Evolutionary conservation across 2,113 vertebrate genomes (phyloP), one percentile per base, ranked within the genome.

Genomic region (Zosterops lateralis): DNA sequence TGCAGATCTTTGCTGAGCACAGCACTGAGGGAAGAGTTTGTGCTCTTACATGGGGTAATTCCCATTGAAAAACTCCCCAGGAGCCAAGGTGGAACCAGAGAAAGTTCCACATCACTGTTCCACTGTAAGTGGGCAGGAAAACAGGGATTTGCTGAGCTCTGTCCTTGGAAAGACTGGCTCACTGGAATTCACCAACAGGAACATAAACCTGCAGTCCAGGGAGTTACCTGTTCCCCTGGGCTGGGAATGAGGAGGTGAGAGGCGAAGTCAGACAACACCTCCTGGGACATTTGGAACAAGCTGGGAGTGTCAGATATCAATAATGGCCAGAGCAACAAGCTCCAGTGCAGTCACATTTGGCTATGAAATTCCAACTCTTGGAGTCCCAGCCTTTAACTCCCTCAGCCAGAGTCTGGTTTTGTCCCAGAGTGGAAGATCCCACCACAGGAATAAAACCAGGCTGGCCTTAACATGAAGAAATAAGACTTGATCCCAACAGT

Each of bases 31-130:
- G 60, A 40, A 38, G 14, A 32, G 34, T 2, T 70, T 32, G 1
- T 3, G 9, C 3, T 31, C 8, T 18, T 28, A 8, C 1, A 51
- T 0, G 4, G 4, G 0, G 24, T 4, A 18, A 74, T 67, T 62
- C 65, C 47, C 32, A 44, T 0, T 12, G 36, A 22, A 48, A 54
- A 64, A 5, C 36, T 17, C n/a, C 45, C 31, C 45, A 29, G 53
- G 67, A 22, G 19, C 42, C 40, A 32, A 25, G 6, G 8, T 1
- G 36, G 70, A 48, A 48, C 1, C 61, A 29, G 57, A 1, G 12
- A 1, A 21, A 13, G 42, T 45, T 75, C 79, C 42, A 17, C 18
- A 26, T 4, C 65, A 5, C 18, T 40, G 48, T 13, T 48, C 28
- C 9, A 12, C 31, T 66, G 2, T 12, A 10, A 62, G 64, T 1